phyloP scores from a whole-genome alignment of 2,797 vertebrate genomes.

The Salmo trutta region DNA sequence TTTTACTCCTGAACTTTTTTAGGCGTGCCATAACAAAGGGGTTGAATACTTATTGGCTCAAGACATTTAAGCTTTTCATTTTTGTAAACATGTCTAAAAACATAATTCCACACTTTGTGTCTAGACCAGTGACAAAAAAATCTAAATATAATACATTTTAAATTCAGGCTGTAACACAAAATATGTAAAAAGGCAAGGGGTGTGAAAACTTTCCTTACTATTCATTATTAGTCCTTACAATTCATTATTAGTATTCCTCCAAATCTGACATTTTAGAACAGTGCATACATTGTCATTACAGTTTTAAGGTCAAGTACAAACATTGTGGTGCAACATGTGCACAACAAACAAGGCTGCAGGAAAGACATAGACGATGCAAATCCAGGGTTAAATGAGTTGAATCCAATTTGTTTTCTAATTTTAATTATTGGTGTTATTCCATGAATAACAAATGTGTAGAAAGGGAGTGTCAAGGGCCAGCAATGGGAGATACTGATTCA shows the following conservation, averaged over 20 bases:
- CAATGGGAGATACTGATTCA: not conserved
- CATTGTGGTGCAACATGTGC: slow-evolving; percentile 42
- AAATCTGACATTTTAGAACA: slow-evolving; percentile 24
- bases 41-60: too few species aligned
- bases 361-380: not conserved
- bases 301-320: slow-evolving; percentile 74
- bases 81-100: too few species aligned
- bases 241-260: slow-evolving; percentile 13
- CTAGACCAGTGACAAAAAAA: too few species aligned
- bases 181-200: too few species aligned
- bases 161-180: too few species aligned
- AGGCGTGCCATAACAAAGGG: too few species aligned
- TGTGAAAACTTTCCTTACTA: too few species aligned
- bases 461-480: not conserved
- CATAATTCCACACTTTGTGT: too few species aligned
- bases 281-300: slow-evolving; percentile 55
- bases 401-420: not conserved
- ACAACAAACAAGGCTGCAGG: not conserved
- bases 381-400: not conserved
- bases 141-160: too few species aligned
- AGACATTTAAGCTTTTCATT: too few species aligned
- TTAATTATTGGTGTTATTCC: not conserved
- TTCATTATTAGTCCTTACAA: slow-evolving; percentile 11
- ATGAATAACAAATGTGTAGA: not conserved
- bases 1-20: too few species aligned